These are phyloP conservation scores for Lithophane leautieri DNA, from an alignment of 2,888 invertebrate genomes.

Conservation along the genomic window DNA sequence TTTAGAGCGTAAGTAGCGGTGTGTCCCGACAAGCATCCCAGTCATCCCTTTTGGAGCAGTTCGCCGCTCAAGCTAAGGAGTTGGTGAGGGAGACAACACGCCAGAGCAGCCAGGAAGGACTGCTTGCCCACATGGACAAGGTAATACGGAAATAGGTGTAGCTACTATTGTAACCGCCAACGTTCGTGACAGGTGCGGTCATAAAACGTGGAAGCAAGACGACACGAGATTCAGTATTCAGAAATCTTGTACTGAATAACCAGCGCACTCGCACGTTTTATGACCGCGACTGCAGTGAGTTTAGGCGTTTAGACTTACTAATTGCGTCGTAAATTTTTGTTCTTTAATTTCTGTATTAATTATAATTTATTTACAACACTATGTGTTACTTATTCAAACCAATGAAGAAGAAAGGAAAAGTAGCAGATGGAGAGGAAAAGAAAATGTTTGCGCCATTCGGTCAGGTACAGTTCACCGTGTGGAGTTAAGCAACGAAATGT, in stretches of 20 bases:
- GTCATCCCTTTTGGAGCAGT: constrained; percentile 96
- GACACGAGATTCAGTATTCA: not conserved
- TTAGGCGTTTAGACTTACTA: constrained; percentile 2
- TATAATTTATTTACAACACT: constrained; percentile 57
- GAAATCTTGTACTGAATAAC: not conserved
- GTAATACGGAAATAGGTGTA: constrained; percentile 81
- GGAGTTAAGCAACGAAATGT: constrained; percentile 57
- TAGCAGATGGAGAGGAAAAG: constrained; percentile 93
- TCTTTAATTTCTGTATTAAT: constrained; percentile 46
- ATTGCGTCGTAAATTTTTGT: constrained; percentile 16
- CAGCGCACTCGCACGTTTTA: not conserved
- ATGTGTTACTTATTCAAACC: constrained; percentile 69
- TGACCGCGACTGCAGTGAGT: not conserved
- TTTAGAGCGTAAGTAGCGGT: constrained; percentile 81
- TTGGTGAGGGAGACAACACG: constrained; percentile 96
- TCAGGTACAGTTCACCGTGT: constrained; percentile 91
- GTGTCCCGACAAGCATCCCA: constrained; percentile 94
- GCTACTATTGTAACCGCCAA: not conserved
- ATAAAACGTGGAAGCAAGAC: not conserved
- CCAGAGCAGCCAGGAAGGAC: constrained; percentile 96
- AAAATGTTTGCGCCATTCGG: constrained; percentile 95
- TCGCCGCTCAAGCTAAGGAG: constrained; percentile 97
- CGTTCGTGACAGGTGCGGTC: not conserved
- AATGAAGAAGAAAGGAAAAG: constrained; percentile 93
- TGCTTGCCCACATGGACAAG: constrained; percentile 97